phyloP scores from a whole-genome alignment of 2,113 vertebrate species.

The Stercorarius parasiticus region DNA sequence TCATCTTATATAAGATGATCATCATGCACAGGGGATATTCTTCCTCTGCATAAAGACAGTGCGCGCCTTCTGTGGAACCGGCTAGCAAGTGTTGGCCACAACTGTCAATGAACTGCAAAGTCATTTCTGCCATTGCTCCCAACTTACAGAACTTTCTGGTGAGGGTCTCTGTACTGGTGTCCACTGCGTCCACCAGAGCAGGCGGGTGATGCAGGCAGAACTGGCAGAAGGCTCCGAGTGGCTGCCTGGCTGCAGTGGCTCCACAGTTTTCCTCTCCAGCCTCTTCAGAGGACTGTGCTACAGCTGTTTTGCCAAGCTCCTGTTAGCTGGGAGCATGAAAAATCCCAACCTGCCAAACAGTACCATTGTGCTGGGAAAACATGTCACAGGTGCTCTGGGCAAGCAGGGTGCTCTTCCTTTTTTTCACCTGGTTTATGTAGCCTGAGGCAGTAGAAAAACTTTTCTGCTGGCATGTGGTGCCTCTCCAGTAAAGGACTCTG shows the following conservation, averaged over 20 bases:
- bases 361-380: not conserved
- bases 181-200: accelerated
- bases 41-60: not conserved
- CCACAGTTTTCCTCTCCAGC: not conserved
- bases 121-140: not conserved
- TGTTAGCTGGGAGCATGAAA: not conserved
- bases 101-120: not conserved
- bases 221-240: not conserved
- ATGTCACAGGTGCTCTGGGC: not conserved
- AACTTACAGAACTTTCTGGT: not conserved
- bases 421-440: not conserved
- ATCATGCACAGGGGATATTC: not conserved
- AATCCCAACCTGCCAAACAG: not conserved
- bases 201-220: not conserved
- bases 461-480: not conserved
- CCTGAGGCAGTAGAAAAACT: not conserved
- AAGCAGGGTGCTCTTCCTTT: not conserved
- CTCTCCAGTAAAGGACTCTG: not conserved
- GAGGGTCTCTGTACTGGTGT: too few species aligned
- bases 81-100: not conserved
- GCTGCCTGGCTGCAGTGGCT: not conserved
- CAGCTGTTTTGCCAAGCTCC: not conserved
- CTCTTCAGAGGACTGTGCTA: not conserved
- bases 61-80: accelerated
- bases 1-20: too few species aligned